Evolutionary conservation across 2,797 vertebrate species (phyloP).

Genomic region (Prionace glauca): DNA sequence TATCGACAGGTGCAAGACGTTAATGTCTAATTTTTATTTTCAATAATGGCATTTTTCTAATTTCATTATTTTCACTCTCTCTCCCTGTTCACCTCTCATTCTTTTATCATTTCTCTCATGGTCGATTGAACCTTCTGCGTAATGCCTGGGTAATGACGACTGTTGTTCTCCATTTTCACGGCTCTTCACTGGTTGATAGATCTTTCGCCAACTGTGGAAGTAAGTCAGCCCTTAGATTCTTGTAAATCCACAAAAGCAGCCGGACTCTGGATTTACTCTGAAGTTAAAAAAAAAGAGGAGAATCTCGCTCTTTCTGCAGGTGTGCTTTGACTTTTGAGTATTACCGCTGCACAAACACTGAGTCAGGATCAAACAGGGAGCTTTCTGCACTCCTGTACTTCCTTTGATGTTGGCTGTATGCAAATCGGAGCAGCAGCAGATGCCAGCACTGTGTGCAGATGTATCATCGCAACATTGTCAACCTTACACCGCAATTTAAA

Average conservation of each 20-base stretch:
- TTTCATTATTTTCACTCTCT: background rate
- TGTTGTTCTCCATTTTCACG: background rate
- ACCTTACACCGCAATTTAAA: background rate
- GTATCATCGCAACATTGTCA: background rate
- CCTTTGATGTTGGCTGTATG: background rate
- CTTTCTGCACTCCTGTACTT: background rate
- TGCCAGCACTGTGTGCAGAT: background rate
- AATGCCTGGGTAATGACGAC: background rate
- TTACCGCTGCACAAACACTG: background rate
- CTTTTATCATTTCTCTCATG: background rate
- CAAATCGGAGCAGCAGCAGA: background rate
- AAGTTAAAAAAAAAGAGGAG: background rate
- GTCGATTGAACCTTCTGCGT: background rate
- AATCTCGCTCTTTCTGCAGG: background rate
- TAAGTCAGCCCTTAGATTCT: background rate
- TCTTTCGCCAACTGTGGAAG: background rate
- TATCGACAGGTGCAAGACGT: background rate
- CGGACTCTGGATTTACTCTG: background rate
- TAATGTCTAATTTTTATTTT: background rate
- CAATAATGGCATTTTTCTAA: background rate
- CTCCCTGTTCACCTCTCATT: background rate
- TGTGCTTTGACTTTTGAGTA: constrained; percentile 1
- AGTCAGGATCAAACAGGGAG: background rate
- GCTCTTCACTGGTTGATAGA: background rate
- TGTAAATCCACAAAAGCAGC: background rate